phyloP scores from a whole-genome alignment of 2,797 vertebrate genomes.

The Anolis apletophallus region DNA sequence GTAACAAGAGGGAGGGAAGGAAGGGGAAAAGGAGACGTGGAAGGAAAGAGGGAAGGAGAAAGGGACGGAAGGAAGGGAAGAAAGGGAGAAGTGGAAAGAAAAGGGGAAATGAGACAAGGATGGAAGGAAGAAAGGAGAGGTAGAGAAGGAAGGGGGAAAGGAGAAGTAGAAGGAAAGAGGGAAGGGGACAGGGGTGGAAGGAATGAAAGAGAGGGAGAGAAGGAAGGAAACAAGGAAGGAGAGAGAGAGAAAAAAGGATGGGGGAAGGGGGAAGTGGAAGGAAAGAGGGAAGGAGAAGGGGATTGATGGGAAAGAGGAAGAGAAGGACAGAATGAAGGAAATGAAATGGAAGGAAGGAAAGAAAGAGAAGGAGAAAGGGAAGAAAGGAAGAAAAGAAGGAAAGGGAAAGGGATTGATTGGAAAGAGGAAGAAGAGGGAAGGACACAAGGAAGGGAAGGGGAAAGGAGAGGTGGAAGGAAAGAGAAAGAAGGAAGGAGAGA shows the following conservation, averaged over 20 bases:
- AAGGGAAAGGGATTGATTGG: neutral
- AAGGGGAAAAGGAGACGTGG: too few relatives aligned
- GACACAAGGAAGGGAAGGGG: neutral
- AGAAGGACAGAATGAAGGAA: too few relatives aligned
- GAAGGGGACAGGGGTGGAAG: too few relatives aligned
- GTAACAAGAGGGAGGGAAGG: too few relatives aligned
- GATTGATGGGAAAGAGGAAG: neutral
- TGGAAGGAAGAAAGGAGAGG: neutral
- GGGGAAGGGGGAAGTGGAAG: neutral
- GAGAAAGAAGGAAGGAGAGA: too few relatives aligned
- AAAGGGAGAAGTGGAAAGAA: too few relatives aligned
- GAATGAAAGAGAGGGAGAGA: neutral
- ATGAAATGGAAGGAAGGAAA: too few relatives aligned
- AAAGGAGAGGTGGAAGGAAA: neutral
- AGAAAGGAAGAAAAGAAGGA: neutral
- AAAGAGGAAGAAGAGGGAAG: neutral
- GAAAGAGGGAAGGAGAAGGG: too few relatives aligned
- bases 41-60: too few relatives aligned
- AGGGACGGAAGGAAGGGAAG: too few relatives aligned
- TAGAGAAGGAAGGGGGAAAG: too few relatives aligned
- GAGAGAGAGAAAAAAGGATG: neutral
- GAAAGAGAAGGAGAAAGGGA: too few relatives aligned
- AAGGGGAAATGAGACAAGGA: neutral
- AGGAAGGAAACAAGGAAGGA: neutral
- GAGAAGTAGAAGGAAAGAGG: neutral